Evolutionary conservation across 2,888 invertebrate genomes (phyloP).

Genomic region (Agriopis aurantiaria): DNA sequence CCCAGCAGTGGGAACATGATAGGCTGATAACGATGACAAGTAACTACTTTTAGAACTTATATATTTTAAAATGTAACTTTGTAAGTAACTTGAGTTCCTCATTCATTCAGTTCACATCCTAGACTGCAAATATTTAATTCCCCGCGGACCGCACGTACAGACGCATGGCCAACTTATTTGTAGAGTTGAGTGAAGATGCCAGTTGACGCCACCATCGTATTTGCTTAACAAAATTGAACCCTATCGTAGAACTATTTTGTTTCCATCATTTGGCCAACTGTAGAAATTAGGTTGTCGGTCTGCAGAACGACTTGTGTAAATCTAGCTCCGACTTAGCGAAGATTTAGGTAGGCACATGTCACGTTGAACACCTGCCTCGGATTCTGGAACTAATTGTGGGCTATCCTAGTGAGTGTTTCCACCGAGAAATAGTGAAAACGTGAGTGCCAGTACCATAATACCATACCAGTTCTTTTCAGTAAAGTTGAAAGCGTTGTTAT

Average conservation of each 20-base stretch:
- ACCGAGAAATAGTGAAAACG: no score
- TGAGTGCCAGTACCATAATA: no score
- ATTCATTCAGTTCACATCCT: not conserved
- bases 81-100: not conserved
- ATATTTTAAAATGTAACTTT: not conserved
- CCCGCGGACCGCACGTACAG: not conserved
- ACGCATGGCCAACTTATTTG: not conserved
- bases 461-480: no score
- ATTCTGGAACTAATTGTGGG: not conserved
- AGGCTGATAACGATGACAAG: no score
- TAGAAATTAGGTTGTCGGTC: no score
- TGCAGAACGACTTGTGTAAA: not conserved
- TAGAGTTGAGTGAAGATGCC: not conserved
- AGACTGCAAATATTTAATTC: constrained; percentile 5
- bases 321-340: constrained; percentile 10
- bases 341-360: constrained; percentile 14
- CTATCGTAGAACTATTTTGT: not conserved
- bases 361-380: constrained; percentile 8
- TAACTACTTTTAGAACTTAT: no score
- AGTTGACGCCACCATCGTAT: not conserved
- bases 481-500: no score
- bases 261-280: not conserved
- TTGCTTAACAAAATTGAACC: not conserved
- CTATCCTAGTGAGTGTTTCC: not conserved
- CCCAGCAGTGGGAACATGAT: no score